Evolutionary conservation across 2,797 vertebrate genomes (phyloP).

Genomic region (Clarias pachynema): DNA sequence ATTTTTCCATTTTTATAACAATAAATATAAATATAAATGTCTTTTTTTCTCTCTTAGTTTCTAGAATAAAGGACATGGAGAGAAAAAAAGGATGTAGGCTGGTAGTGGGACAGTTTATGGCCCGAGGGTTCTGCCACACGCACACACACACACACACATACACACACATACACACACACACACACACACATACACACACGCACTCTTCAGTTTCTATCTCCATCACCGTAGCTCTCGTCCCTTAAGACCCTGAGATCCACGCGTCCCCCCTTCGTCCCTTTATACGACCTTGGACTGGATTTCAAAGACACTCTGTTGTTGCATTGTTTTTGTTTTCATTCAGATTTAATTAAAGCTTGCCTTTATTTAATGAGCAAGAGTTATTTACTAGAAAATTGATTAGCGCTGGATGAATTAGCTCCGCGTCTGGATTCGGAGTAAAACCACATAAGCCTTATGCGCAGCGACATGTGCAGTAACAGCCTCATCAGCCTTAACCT

Average conservation of each 20-base stretch:
- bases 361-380: background rate
- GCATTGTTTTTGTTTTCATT: background rate
- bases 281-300: conserved; percentile 19
- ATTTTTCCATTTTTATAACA: background rate
- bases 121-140: conserved; percentile 12
- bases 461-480: conserved; percentile 27
- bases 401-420: conserved; percentile 44
- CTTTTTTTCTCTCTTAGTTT: background rate
- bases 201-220: conserved; percentile 28
- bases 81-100: background rate
- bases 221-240: background rate
- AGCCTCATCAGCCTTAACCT: background rate
- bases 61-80: background rate
- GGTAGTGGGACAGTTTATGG: conserved; percentile 14
- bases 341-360: conserved; percentile 32
- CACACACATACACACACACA: background rate
- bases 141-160: conserved; percentile 19
- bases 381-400: conserved; percentile 47
- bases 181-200: conserved; percentile 7
- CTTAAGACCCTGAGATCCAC: background rate
- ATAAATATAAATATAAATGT: background rate
- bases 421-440: conserved; percentile 26
- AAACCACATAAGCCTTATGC: conserved; percentile 34
- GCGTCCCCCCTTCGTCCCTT: background rate
- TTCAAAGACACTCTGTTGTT: background rate